These are phyloP conservation scores for Neoarius graeffei DNA, from an alignment of 2,113 vertebrate species.

Conservation along the genomic window DNA sequence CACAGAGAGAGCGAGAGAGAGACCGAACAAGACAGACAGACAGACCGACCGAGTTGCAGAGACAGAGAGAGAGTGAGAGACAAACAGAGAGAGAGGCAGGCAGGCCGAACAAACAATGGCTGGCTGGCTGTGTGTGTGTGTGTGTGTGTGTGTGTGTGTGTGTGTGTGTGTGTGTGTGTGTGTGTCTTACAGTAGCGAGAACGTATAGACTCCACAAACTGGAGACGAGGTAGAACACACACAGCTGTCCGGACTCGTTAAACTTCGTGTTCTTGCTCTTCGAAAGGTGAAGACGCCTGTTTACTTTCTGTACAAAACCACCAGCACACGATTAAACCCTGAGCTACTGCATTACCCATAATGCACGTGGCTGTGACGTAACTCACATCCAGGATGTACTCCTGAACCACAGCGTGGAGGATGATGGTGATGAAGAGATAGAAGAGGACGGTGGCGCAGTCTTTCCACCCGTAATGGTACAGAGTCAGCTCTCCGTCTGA, in stretches of 20 bases:
- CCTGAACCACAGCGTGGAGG: slow-evolving; percentile 93
- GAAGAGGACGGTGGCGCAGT: slow-evolving; percentile 90
- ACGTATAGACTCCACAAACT: slow-evolving; percentile 90
- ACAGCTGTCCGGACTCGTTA: slow-evolving; percentile 95
- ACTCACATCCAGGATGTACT: slow-evolving; percentile 94
- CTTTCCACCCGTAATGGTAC: slow-evolving; percentile 92
- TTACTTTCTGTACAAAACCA: slow-evolving; percentile 83
- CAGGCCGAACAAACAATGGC: too few relatives aligned
- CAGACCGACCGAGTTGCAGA: too few relatives aligned
- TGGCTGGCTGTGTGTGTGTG: background rate
- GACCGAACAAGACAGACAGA: too few relatives aligned
- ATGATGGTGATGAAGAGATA: slow-evolving; percentile 93
- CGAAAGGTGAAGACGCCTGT: slow-evolving; percentile 94
- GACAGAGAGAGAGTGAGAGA: too few relatives aligned
- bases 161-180: slow-evolving; percentile 5
- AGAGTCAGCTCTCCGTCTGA: slow-evolving; percentile 86
- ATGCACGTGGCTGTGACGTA: background rate
- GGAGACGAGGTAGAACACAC: slow-evolving; percentile 91
- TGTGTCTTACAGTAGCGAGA: slow-evolving; percentile 80
- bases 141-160: too few relatives aligned
- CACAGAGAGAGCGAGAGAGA: too few relatives aligned
- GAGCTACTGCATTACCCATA: slow-evolving; percentile 16
- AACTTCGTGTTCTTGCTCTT: slow-evolving; percentile 98
- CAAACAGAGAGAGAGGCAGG: too few relatives aligned
- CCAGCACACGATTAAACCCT: background rate